phyloP scores from a whole-genome alignment of 2,888 invertebrate genomes.

The Pinctada fucata region DNA sequence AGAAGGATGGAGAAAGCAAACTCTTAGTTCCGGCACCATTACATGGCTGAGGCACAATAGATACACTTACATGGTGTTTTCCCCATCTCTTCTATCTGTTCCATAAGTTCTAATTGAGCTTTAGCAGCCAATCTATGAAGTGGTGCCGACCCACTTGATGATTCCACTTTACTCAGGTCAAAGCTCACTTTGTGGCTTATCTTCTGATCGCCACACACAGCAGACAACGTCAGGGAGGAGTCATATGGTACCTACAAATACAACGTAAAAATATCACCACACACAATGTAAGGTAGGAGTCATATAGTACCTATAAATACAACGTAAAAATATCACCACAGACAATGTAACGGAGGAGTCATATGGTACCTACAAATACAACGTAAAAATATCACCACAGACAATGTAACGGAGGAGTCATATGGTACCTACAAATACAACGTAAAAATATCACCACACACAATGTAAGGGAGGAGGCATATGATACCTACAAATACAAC shows the following conservation, averaged over 20 bases:
- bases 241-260: not conserved
- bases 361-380: not conserved
- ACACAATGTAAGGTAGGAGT: not conserved
- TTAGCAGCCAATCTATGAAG: constrained; percentile 59
- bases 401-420: not conserved
- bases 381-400: not conserved
- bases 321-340: not conserved
- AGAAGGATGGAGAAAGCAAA: no score
- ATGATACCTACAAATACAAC: not conserved
- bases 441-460: not conserved
- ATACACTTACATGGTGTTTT: no score
- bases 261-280: not conserved
- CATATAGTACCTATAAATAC: not conserved
- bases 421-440: not conserved
- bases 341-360: not conserved
- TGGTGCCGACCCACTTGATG: constrained; percentile 34
- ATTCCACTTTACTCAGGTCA: not conserved
- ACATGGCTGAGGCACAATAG: no score
- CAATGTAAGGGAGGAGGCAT: not conserved
- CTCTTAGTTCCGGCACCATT: no score
- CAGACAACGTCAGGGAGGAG: constrained; percentile 3
- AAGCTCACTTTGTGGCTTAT: not conserved
- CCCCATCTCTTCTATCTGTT: not conserved
- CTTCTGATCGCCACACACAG: not conserved
- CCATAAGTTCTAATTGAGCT: constrained; percentile 28